These are phyloP conservation scores for Pelmatolapia mariae DNA, from an alignment of 2,113 vertebrate species.

Conservation along the genomic window DNA sequence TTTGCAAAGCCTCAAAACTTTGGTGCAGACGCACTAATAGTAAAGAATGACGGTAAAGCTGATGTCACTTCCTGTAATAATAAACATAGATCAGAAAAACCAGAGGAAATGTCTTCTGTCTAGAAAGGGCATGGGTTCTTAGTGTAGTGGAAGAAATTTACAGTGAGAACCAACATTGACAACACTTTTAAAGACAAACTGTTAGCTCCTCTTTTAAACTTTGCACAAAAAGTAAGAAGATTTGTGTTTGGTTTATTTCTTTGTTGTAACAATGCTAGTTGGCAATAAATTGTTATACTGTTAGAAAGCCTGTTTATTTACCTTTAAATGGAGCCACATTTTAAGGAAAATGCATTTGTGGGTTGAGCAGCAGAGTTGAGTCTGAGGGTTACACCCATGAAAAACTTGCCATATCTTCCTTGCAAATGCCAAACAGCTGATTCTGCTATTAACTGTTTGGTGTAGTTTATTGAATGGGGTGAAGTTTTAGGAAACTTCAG, in stretches of 20 bases:
- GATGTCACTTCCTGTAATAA: constrained; percentile 18
- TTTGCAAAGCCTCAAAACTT: not conserved
- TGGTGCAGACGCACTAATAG: not conserved
- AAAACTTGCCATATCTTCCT: not conserved
- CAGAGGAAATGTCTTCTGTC: not conserved
- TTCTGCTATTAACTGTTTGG: not conserved
- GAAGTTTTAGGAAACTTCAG: not conserved
- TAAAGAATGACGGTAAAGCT: not conserved
- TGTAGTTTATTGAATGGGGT: not conserved
- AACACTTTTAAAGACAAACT: not conserved
- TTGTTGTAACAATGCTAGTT: not conserved
- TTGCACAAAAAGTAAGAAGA: not conserved
- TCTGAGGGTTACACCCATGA: not conserved
- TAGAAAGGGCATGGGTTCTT: not conserved
- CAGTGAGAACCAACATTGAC: not conserved
- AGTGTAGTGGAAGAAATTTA: not conserved
- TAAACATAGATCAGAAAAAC: not conserved
- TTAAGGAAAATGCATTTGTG: not conserved
- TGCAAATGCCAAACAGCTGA: not conserved
- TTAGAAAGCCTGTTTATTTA: not conserved
- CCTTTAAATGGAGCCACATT: not conserved
- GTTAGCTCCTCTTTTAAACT: not conserved
- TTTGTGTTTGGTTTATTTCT: not conserved
- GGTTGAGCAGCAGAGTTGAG: not conserved
- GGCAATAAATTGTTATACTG: not conserved